Evolutionary conservation across 2,888 invertebrate species (phyloP), one percentile per base, ranked within the genome.

Genomic region (Zygaena filipendulae): DNA sequence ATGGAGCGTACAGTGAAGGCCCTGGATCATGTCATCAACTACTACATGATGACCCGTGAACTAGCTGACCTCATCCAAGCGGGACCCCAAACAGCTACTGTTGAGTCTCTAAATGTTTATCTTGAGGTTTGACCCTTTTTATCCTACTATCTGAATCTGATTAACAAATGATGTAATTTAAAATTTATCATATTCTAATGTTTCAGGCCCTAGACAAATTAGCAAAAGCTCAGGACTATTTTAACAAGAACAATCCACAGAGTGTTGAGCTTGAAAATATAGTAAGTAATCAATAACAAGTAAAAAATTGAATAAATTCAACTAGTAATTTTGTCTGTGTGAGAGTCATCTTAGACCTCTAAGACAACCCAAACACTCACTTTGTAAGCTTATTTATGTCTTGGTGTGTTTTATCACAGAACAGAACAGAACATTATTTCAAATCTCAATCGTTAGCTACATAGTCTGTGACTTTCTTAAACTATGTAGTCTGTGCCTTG

Each of bases 191-290:
- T 4, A 9, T n/a, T n/a, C n/a, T n/a, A n/a, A n/a, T 7, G 23
- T 29, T 86, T 10, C 84, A 90, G 60, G 91, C 94, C 2, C 84
- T 97, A 66, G 91, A 91, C 50, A 88, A 90, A 45, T 70, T 97
- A 21, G 87, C 92, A 23, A 88, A 89, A 43, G 96, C 97, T 2
- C 90, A 92, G 55, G 87, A 87, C 26, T 97, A 96, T 63, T 97
- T 97, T 66, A 88, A 93, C 49, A 90, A 91, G 48, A 91, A 95
- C 55, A 96, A 95, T 60, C 91, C 94, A 1, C 92, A 93, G 51
- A 95, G 95, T 61, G 92, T 95, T 12, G 97, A 97, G 66, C 67
- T 97, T 29, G 92, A 95, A 55, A 96, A 96, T 74, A 91, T 97
- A 43, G 93, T 93, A 69, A 79, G 87, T 83, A 38, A 30, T n/a